Conservation (phyloP, 2,113 vertebrate genomes). For the Aptenodytes patagonicus region DNA sequence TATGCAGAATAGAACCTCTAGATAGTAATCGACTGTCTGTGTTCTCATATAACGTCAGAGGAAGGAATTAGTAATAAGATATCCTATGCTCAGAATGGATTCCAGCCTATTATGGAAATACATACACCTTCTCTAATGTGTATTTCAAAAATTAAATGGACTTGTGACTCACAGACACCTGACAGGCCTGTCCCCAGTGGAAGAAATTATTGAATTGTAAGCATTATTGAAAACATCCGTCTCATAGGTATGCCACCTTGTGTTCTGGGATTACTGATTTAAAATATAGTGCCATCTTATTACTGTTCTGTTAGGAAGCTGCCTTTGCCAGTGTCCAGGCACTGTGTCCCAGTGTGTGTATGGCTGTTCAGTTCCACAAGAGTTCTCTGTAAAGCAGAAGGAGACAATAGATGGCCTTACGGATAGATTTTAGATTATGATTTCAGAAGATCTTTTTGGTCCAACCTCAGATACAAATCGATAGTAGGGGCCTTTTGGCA, state of each 20-base stretch:
- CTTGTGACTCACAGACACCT: conserved; percentile 3
- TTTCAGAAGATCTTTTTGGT: neutral
- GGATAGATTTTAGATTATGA: neutral
- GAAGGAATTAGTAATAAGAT: neutral
- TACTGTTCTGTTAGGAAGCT: neutral
- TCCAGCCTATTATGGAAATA: neutral
- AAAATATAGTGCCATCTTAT: neutral
- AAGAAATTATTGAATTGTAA: conserved; percentile 29
- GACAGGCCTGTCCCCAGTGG: neutral
- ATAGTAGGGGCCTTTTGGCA: neutral
- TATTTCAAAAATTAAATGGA: neutral
- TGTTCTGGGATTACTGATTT: neutral
- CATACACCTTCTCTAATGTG: neutral
- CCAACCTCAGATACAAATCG: neutral
- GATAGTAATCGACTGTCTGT: neutral
- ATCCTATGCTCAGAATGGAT: neutral
- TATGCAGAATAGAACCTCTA: neutral
- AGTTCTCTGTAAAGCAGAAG: neutral
- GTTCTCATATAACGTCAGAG: neutral
- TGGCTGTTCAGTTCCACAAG: neutral
- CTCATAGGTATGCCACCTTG: neutral
- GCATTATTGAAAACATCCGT: neutral
- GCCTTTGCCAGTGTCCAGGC: neutral
- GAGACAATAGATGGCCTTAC: neutral
- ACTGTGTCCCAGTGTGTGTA: neutral